Evolutionary conservation across 2,888 invertebrate species (phyloP), one percentile per base, ranked within the genome.

Genomic region (Tribolium freemani): DNA sequence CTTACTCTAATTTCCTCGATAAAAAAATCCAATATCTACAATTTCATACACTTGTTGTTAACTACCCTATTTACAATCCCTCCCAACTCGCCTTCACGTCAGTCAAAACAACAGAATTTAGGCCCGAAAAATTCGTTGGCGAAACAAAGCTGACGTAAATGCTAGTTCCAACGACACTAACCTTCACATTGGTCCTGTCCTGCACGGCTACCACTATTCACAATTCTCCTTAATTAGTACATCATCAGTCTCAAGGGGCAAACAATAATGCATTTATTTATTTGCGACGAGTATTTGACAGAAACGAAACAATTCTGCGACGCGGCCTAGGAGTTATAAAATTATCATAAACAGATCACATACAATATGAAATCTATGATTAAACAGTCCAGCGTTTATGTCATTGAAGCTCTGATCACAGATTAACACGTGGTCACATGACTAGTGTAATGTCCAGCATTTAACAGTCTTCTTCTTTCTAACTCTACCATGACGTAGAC

Each of bases 241-340:
- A 85, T 87, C 87, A 87, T 87, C 87, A 87, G 87, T 87, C 87
- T 87, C 86, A 87, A 86, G 83, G 84, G 85, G 86, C 86, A 84
- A 86, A 87, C 80, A 81, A 85, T 84, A 84, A 84, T 83, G 82
- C 80, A 83, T 80, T n/a, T n/a, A n/a, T n/a, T n/a, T n/a, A n/a
- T n/a, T 81, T 84, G 81, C 83, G 80, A 83, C 82, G 83, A 84
- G 83, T 83, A 83, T 83, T 83, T 50, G 45, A 57, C 66, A 54
- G 46, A 58, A 58, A 56, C 21, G 20, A 72, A 83, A 82, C 81
- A 81, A 67, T 63, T 63, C 63, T 63, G 63, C 63, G 51, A 30
- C 50, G 64, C 57, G 67, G 69, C 72, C 69, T 61, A 72, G 61
- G 67, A 44, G 64, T 64, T 64, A 64, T 61, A 69, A 69, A 48